Evolutionary conservation across 2,888 invertebrate genomes (phyloP), one percentile per base, ranked within the genome.

Genomic region (Cacoxenus indagator): DNA sequence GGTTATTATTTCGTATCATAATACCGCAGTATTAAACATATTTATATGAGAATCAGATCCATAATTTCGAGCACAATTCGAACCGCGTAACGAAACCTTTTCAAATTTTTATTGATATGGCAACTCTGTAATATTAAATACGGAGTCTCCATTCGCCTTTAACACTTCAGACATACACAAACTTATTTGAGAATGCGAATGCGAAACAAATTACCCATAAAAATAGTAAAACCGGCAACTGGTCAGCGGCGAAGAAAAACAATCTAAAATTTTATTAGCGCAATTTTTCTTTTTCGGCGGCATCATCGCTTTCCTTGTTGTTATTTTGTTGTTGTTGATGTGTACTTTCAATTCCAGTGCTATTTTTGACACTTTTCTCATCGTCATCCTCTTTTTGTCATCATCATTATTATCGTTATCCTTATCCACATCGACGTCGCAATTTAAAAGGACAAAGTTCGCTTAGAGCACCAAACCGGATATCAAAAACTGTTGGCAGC

Each of bases 261-360:
- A 66, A 61, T 65, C 22, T 61, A 48, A 64, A 66, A 77, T 74
- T 76, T 71, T 68, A 76, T 75, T 73, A 72, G 69, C 64, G 27
- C 78, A 65, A 79, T 76, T 73, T 77, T 74, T 77, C 70, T 24
- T 61, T 37, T 37, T 43, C 19, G 22, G 19, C 51, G 19, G 22
- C 51, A 51, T 6, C 22, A 19, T 1, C 22, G 48, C 2, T 22
- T n/a, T 51, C 22, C 9, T 22, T 51, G 6, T 24, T 51, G 17
- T 51, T 22, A 22, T 6, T 22, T 1, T 51, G 19, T 48, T 48
- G 48, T 22, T 22, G 19, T n/a, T 26, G 26, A 26, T 26, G 27
- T 48, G 19, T 48, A n/a, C 17, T 48, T 48, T 48, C 27, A 14
- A 55, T 24, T n/a, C n/a, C n/a, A n/a, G n/a, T n/a, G 29, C 11